A percentile compares a stretch with the other conserved stretches of the same genome.
These are phyloP conservation scores for Cirrhinus molitorella DNA, from an alignment of 2,797 vertebrate species.

Conservation along the genomic window DNA sequence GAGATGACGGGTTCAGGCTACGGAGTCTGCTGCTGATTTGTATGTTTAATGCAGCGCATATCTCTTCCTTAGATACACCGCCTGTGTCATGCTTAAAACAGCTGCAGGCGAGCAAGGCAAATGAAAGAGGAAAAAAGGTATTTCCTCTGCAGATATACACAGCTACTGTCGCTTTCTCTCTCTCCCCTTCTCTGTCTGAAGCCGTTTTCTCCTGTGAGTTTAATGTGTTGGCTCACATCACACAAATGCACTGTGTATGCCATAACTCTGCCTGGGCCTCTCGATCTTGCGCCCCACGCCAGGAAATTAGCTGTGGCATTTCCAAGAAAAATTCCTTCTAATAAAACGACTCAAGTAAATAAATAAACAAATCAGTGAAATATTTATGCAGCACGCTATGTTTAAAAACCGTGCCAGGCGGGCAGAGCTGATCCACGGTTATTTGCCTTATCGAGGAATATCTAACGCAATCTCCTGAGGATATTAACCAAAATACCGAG, in stretches of 20 bases:
- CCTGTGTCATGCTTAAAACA: conserved; percentile 61
- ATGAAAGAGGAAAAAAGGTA: conserved; percentile 68
- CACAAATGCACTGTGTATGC: conserved; percentile 65
- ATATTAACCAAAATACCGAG: conserved; percentile 37
- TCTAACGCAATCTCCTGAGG: conserved; percentile 48
- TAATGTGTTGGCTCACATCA: conserved; percentile 64
- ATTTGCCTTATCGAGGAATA: conserved; percentile 54
- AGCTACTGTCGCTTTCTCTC: conserved; percentile 55
- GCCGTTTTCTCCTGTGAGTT: conserved; percentile 46
- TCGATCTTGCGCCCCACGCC: conserved; percentile 64
- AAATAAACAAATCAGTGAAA: conserved; percentile 77
- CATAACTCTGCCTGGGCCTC: conserved; percentile 62
- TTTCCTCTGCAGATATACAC: conserved; percentile 62
- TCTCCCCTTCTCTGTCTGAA: conserved; percentile 30
- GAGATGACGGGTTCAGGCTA: conserved; percentile 26
- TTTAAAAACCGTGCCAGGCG: conserved; percentile 51
- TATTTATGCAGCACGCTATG: conserved; percentile 71
- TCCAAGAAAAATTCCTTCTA: conserved; percentile 75
- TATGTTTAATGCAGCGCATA: conserved; percentile 63
- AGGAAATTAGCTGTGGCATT: conserved; percentile 80
- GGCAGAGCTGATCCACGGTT: conserved; percentile 4
- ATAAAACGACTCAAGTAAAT: conserved; percentile 73
- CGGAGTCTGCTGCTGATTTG: conserved; percentile 59
- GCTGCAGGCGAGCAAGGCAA: conserved; percentile 65
- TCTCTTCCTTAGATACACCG: conserved; percentile 60